phyloP scores from a whole-genome alignment of 2,113 vertebrate genomes.

The Polypterus bichir region DNA sequence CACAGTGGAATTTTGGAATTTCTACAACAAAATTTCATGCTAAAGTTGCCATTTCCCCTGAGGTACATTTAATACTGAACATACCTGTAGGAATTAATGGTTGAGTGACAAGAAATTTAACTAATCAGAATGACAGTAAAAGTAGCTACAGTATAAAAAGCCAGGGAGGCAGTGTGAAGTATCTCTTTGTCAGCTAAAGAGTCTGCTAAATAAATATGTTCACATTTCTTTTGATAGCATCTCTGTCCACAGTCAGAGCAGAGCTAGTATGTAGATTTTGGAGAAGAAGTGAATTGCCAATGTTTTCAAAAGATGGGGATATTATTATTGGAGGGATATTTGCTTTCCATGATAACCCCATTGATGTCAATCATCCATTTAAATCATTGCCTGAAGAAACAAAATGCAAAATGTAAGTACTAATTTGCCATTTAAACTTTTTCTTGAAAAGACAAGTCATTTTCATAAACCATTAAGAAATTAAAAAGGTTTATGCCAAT shows the following conservation, averaged over 20 bases:
- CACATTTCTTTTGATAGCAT: neutral
- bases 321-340: conserved; percentile 23
- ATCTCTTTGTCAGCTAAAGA: neutral
- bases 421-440: neutral
- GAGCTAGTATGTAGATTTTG: conserved; percentile 14
- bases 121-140: neutral
- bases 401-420: conserved; percentile 11
- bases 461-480: neutral
- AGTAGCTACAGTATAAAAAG: conserved; percentile 3
- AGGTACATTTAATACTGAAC: neutral
- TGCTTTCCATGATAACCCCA: conserved; percentile 11
- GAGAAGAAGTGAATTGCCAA: conserved; percentile 9
- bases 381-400: conserved; percentile 8
- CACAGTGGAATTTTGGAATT: too few relatives aligned
- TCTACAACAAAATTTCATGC: too few relatives aligned
- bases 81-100: neutral
- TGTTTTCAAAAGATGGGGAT: conserved; percentile 19
- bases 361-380: conserved; percentile 5
- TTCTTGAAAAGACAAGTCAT: neutral
- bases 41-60: neutral
- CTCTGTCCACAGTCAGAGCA: neutral
- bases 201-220: conserved; percentile 4
- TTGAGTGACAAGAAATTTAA: conserved; percentile 17
- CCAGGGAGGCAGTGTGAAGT: neutral
- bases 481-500: too few relatives aligned